phyloP scores from a whole-genome alignment of 1,140 invertebrate genomes.

The Drosophila tristis region DNA sequence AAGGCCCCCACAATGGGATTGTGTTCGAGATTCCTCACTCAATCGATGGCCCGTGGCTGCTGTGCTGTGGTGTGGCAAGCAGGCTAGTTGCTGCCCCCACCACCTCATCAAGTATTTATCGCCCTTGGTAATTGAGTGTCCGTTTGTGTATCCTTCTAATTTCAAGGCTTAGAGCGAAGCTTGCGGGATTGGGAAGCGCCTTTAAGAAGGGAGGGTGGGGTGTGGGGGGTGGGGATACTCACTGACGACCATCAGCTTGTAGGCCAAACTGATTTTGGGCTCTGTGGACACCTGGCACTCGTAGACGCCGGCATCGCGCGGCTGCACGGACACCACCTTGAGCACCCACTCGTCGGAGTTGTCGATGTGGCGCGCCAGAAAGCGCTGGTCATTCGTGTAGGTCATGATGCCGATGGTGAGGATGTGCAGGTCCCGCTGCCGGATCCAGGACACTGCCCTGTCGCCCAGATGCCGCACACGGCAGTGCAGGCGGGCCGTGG shows the following conservation, averaged over 20 bases:
- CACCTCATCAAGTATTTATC: too few species aligned
- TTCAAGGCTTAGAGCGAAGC: too few species aligned
- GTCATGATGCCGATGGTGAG: conserved; percentile 90
- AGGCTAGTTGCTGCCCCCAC: too few species aligned
- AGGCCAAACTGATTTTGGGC: conserved; percentile 92
- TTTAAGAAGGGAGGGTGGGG: too few species aligned
- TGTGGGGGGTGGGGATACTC: conserved; percentile 84
- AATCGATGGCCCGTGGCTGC: conserved; percentile 16
- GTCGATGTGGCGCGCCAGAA: conserved; percentile 91
- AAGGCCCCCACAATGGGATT: conserved; percentile 22
- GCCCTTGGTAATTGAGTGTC: too few species aligned
- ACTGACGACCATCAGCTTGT: conserved; percentile 93
- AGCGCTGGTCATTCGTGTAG: conserved; percentile 91
- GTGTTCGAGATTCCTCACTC: background rate
- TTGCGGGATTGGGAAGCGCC: too few species aligned
- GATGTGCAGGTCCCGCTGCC: conserved; percentile 90
- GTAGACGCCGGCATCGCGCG: conserved; percentile 90
- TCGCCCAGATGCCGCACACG: conserved; percentile 93
- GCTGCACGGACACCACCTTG: conserved; percentile 91
- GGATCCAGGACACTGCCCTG: conserved; percentile 92
- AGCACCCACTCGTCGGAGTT: conserved; percentile 94
- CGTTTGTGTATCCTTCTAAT: too few species aligned
- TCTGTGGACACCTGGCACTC: conserved; percentile 95
- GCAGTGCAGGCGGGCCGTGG: conserved; percentile 93
- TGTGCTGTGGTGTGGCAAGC: too few species aligned